Base-by-base conservation (phyloP, 1,140 invertebrate genomes). In the Drosophila orosa region DNA sequence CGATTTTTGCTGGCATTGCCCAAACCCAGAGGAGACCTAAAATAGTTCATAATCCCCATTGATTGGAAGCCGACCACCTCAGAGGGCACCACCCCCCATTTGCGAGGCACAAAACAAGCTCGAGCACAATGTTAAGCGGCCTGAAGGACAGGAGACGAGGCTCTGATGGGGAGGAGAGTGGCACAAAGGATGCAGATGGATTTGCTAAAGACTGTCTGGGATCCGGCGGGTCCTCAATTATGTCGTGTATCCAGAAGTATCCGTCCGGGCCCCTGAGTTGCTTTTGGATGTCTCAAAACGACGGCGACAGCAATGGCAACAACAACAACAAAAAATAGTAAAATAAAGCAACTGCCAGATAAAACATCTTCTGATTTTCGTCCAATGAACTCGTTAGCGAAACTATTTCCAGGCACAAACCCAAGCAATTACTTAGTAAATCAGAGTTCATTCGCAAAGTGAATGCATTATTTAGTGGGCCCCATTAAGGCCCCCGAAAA, bases 41-140 rank as follows among this genome's bases (percentile, higher is more conserved):
- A 86, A 86, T 86, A 86, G 74, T 86, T 72, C 37, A 73, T 86
- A 86, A 86, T 86, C 82, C 78, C 58, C 78, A 86, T 86, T 79
- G 82, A 86, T 86, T 79, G 74, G 55, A 61, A 29, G 39, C 29
- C 33, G 31, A 63, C 37, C 42, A 35, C 62, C 42, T 24, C 25
- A 55, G 31, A 27, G 33, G 44, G 6, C 47, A 52, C 48, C 40
- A 44, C 17, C 33, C 56, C 24, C 47, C 8, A 15, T 15, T 29
- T 25, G n/a, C 10, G 5, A 13, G 6, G 19, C 27, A 13, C 15
- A 22, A 12, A 13, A n/a, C 33, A 25, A 56, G 25, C n/a, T 29
- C 68, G 37, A 63, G 69, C 35, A 54, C 69, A 74, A 74, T 56
- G 69, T 50, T 25, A 56, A 74, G 69, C 50, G 72, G 42, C 24